Evolutionary conservation across 2,113 vertebrate genomes (phyloP).

Genomic region (Mystacornis crossleyi): DNA sequence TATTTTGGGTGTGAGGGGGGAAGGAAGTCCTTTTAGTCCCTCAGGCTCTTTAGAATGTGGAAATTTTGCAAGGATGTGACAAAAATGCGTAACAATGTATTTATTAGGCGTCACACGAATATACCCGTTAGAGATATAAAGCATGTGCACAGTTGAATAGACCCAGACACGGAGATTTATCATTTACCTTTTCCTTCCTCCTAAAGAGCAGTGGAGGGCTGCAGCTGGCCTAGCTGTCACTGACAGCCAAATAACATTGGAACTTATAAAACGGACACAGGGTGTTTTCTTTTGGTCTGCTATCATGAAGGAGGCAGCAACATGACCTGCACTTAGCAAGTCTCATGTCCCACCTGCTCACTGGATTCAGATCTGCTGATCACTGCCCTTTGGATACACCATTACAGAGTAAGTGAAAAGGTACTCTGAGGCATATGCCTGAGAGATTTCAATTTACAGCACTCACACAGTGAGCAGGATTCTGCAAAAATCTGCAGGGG

Average conservation of each 20-base stretch:
- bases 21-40: background rate
- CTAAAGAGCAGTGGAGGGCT: background rate
- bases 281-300: background rate
- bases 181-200: background rate
- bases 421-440: background rate
- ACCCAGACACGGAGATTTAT: background rate
- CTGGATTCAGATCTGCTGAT: background rate
- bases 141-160: background rate
- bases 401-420: background rate
- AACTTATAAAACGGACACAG: background rate
- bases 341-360: accelerated
- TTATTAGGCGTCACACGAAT: background rate
- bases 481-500: background rate
- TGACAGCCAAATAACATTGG: background rate
- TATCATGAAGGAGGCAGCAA: background rate
- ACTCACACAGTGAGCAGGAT: background rate
- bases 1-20: background rate
- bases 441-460: background rate
- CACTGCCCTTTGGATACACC: background rate
- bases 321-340: background rate
- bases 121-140: background rate
- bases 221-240: background rate
- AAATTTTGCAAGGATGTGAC: background rate
- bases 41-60: background rate
- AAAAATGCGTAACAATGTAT: background rate